A percentile compares a stretch with the other conserved stretches of the same genome.
phyloP scores from a whole-genome alignment of 2,113 vertebrate species.

The Polypterus bichir region DNA sequence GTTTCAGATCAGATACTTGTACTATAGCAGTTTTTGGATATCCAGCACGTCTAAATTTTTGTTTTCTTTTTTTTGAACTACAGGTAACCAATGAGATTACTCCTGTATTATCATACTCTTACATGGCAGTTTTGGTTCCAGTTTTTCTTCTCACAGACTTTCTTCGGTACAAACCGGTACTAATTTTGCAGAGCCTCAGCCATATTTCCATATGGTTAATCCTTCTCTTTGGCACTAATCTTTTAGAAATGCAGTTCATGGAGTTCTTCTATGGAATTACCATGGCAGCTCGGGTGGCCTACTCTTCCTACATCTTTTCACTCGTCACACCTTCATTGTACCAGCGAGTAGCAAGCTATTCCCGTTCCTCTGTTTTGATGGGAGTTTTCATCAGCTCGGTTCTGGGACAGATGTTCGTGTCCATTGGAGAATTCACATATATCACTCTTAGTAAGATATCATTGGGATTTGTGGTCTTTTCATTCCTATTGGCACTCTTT shows the following conservation, averaged over 20 bases:
- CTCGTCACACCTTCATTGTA: conserved; percentile 61
- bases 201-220: conserved; percentile 76
- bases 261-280: conserved; percentile 85
- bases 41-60: no score
- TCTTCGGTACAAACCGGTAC: conserved; percentile 80
- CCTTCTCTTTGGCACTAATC: conserved; percentile 49
- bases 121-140: conserved; percentile 79
- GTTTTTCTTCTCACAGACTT: conserved; percentile 82
- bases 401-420: conserved; percentile 72
- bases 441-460: conserved; percentile 55
- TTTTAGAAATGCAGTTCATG: conserved; percentile 84
- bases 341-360: conserved; percentile 81
- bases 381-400: conserved; percentile 85
- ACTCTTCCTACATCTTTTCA: conserved; percentile 94
- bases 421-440: conserved; percentile 34
- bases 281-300: conserved; percentile 86
- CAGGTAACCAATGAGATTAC: conserved; percentile 87
- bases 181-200: conserved; percentile 78
- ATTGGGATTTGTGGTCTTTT: conserved; percentile 64
- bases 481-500: conserved; percentile 61
- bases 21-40: no score
- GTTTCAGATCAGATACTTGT: neutral
- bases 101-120: conserved; percentile 78
- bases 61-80: neutral
- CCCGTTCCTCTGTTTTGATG: conserved; percentile 67